These are phyloP conservation scores for Ochotona princeps DNA, from an alignment of 2,113 vertebrate genomes.

Conservation along the genomic window DNA sequence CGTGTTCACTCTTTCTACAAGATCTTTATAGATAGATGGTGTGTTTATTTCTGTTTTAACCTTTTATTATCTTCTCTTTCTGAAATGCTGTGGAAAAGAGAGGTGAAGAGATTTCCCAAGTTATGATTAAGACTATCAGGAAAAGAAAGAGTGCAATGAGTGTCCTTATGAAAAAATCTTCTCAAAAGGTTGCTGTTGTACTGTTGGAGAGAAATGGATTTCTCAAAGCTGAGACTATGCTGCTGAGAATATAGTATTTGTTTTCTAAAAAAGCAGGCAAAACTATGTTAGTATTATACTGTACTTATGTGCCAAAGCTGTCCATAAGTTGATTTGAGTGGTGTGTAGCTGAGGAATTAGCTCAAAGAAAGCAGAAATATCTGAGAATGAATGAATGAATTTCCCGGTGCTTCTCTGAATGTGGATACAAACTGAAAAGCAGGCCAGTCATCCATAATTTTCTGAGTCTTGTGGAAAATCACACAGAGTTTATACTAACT, in stretches of 20 bases:
- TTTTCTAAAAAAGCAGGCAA: not conserved
- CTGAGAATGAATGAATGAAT: not conserved
- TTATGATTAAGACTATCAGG: not conserved
- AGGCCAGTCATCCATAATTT: not conserved
- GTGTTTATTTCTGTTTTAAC: not conserved
- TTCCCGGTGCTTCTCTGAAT: not conserved
- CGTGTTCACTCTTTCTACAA: not conserved
- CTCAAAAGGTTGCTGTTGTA: not conserved
- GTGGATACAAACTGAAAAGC: not conserved
- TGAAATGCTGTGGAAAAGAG: not conserved
- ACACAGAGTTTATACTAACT: not conserved
- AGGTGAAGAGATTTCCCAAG: not conserved
- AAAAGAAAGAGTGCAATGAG: not conserved
- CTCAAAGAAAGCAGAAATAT: not conserved
- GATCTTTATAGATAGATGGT: not conserved
- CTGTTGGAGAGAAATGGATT: not conserved
- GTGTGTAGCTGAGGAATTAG: not conserved
- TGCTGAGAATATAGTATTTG: not conserved
- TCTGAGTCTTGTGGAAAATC: constrained; percentile 15
- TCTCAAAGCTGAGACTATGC: not conserved
- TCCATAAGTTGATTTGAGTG: not conserved
- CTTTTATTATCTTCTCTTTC: not conserved
- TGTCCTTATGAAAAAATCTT: not conserved
- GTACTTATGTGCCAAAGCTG: not conserved
- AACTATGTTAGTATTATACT: not conserved